phyloP scores from a whole-genome alignment of 2,113 vertebrate species.

The Toxotes chatareus region DNA sequence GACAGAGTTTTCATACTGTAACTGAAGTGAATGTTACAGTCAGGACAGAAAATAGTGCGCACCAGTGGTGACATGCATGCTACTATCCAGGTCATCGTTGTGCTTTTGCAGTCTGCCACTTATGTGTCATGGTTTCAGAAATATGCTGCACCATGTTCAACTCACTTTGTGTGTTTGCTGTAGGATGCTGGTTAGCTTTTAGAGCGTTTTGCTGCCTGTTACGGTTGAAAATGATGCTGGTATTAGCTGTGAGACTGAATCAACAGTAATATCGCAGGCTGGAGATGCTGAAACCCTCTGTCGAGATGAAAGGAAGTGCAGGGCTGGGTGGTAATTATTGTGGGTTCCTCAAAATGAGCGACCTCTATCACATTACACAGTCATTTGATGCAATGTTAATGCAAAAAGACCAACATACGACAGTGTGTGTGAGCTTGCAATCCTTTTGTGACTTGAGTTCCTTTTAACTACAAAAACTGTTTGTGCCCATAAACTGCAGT shows the following conservation, averaged over 20 bases:
- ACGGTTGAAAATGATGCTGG: not conserved
- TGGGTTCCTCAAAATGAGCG: not conserved
- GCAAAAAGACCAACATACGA: not conserved
- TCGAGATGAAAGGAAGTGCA: not conserved
- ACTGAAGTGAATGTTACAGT: slow-evolving; percentile 8
- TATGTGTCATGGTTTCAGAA: not conserved
- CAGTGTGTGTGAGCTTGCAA: not conserved
- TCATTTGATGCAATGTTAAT: not conserved
- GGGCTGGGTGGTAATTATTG: too few relatives aligned
- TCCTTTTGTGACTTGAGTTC: not conserved
- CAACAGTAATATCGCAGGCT: not conserved
- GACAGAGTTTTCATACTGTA: not conserved
- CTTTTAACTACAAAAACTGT: not conserved
- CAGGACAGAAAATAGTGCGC: not conserved
- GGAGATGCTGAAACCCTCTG: not conserved
- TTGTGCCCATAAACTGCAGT: not conserved
- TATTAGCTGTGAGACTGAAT: not conserved
- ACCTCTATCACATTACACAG: not conserved
- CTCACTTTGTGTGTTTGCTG: not conserved
- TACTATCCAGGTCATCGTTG: not conserved
- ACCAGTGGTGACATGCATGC: not conserved
- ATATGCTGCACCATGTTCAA: not conserved
- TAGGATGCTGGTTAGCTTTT: not conserved
- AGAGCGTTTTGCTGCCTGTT: not conserved
- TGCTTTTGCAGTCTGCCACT: not conserved